Conservation (phyloP, 2,888 invertebrate genomes). For the Melanotus villosus region DNA sequence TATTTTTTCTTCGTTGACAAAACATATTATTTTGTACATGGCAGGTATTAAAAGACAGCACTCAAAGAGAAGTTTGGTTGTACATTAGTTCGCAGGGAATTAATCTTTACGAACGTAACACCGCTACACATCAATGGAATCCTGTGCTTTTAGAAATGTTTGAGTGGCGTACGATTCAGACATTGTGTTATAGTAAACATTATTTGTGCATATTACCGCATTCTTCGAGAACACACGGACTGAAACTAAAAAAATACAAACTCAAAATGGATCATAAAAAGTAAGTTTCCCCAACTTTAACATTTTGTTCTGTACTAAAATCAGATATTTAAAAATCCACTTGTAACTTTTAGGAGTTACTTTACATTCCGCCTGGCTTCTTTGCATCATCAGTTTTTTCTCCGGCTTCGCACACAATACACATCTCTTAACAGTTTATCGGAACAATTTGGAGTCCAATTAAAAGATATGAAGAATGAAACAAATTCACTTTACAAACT, state of each 20-base stretch:
- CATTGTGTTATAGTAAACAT: slow-evolving; percentile 82
- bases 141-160: slow-evolving; percentile 68
- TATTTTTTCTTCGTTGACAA: no score
- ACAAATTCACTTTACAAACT: slow-evolving; percentile 66
- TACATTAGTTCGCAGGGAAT: slow-evolving; percentile 78
- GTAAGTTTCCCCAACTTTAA: slow-evolving; percentile 66
- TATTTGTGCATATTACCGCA: slow-evolving; percentile 74
- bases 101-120: slow-evolving; percentile 73
- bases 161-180: slow-evolving; percentile 83
- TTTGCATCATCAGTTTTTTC: slow-evolving; percentile 83
- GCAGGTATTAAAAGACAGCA: slow-evolving; percentile 73
- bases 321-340: background rate
- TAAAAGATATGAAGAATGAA: slow-evolving; percentile 69
- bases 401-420: slow-evolving; percentile 80
- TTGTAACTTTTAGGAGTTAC: slow-evolving; percentile 73
- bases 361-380: slow-evolving; percentile 84
- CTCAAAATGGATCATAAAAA: slow-evolving; percentile 82
- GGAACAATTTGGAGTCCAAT: slow-evolving; percentile 73
- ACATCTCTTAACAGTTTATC: slow-evolving; percentile 77
- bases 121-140: slow-evolving; percentile 63
- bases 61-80: slow-evolving; percentile 74
- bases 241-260: slow-evolving; percentile 78
- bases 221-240: slow-evolving; percentile 70
- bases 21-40: background rate
- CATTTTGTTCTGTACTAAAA: background rate